Conservation (phyloP, 1,140 invertebrate genomes). For the Pogonognathellus flavescens region DNA sequence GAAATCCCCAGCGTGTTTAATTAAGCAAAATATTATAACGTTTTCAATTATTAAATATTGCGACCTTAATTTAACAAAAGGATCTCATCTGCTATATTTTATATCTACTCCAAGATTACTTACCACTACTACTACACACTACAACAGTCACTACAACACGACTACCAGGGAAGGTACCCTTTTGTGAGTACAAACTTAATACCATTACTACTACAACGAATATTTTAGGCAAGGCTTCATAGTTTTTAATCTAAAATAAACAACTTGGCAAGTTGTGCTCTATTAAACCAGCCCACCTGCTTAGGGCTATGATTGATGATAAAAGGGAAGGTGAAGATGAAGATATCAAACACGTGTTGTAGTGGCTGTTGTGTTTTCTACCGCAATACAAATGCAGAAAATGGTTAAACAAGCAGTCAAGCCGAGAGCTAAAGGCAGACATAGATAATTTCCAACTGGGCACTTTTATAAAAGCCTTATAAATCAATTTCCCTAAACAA, state of each 20-base stretch:
- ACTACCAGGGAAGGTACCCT: too few species aligned
- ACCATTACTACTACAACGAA: too few species aligned
- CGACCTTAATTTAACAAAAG: too few species aligned
- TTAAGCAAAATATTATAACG: conserved; percentile 2
- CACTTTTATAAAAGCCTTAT: conserved; percentile 40
- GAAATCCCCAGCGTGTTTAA: conserved; percentile 21
- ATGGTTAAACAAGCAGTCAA: conserved; percentile 25
- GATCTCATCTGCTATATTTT: too few species aligned
- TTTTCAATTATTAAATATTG: conserved; percentile 20
- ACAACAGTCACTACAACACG: too few species aligned
- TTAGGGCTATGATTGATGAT: conserved; percentile 35
- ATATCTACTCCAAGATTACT: too few species aligned
- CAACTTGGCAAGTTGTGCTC: not conserved
- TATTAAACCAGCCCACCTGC: not conserved
- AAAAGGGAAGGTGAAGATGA: conserved; percentile 42
- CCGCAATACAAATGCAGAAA: conserved; percentile 13
- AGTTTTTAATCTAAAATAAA: conserved; percentile 40
- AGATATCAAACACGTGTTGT: conserved; percentile 37
- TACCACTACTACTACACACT: too few species aligned
- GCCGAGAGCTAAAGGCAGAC: not conserved
- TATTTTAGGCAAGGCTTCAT: not conserved
- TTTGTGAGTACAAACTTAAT: too few species aligned
- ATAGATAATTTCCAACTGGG: conserved; percentile 26
- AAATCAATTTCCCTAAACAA: conserved; percentile 49
- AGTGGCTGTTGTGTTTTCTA: conserved; percentile 1